Percentiles rank a stretch among this genome's conserved stretches.
phyloP scores from a whole-genome alignment of 2,113 vertebrate species.

The Capra hircus region DNA sequence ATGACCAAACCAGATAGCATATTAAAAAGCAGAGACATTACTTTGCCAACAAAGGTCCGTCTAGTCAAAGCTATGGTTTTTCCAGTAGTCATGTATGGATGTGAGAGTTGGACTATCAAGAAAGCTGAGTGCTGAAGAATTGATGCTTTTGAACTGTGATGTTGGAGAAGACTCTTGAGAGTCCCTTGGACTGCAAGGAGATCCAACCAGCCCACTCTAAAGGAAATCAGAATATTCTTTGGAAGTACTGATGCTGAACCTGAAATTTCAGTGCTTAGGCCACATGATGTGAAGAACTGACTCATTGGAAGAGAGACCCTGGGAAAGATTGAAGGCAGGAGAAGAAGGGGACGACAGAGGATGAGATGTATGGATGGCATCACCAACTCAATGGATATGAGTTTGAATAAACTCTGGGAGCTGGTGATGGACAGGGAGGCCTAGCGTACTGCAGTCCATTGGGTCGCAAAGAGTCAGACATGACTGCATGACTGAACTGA shows the following conservation, averaged over 20 bases:
- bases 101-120: neutral
- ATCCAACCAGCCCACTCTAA: neutral
- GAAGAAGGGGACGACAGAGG: neutral
- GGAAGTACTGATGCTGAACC: neutral
- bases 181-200: neutral
- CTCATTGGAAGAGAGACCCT: neutral
- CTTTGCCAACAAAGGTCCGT: neutral
- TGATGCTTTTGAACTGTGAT: neutral
- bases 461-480: rapidly evolving
- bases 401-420: neutral
- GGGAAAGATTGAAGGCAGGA: neutral
- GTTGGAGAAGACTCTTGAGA: neutral
- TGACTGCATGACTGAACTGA: neutral
- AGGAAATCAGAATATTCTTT: neutral
- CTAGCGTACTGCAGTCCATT: neutral
- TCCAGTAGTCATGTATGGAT: neutral
- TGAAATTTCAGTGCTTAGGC: neutral
- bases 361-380: neutral
- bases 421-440: neutral
- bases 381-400: neutral
- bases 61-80: neutral
- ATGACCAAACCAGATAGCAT: neutral
- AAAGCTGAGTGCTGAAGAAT: rapidly evolving
- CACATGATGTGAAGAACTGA: neutral
- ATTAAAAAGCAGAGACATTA: neutral